Conservation (phyloP, 2,113 vertebrate genomes). For the Entomyzon cyanotis region DNA sequence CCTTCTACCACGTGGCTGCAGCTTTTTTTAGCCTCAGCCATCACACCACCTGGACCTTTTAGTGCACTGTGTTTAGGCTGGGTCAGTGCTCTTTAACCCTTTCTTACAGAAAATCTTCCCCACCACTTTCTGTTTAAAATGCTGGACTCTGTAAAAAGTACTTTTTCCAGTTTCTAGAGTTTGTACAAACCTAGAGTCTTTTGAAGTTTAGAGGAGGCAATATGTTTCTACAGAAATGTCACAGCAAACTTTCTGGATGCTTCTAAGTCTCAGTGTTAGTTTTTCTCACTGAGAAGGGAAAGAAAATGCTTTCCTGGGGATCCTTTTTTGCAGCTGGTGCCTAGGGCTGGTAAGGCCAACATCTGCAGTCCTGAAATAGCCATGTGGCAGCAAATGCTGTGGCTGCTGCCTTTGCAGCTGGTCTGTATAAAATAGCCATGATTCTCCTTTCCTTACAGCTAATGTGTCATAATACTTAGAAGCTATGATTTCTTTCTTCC, state of each 20-base stretch:
- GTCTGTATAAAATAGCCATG: background rate
- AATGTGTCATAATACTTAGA: constrained; percentile 29
- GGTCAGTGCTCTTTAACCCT: background rate
- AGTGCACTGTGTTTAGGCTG: background rate
- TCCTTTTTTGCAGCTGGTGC: background rate
- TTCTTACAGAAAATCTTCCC: background rate
- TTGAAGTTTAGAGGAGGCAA: background rate
- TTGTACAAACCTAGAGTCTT: background rate
- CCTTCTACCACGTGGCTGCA: background rate
- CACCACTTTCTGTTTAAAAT: background rate
- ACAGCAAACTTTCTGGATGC: background rate
- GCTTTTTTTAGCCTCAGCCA: background rate
- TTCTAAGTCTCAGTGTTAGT: background rate
- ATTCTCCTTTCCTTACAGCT: background rate
- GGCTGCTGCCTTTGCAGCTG: constrained; percentile 12
- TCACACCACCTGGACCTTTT: background rate
- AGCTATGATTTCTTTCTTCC: constrained; percentile 58
- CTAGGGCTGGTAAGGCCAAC: background rate
- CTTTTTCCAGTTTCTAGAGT: background rate
- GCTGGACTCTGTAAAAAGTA: background rate
- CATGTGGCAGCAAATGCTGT: background rate
- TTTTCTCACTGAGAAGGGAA: background rate
- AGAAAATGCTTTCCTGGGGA: background rate
- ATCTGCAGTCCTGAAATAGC: constrained; percentile 40
- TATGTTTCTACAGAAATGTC: background rate